Evolutionary conservation across 2,797 vertebrate species (phyloP), one percentile per base, ranked within the genome.

Genomic region (Tachyglossus aculeatus): DNA sequence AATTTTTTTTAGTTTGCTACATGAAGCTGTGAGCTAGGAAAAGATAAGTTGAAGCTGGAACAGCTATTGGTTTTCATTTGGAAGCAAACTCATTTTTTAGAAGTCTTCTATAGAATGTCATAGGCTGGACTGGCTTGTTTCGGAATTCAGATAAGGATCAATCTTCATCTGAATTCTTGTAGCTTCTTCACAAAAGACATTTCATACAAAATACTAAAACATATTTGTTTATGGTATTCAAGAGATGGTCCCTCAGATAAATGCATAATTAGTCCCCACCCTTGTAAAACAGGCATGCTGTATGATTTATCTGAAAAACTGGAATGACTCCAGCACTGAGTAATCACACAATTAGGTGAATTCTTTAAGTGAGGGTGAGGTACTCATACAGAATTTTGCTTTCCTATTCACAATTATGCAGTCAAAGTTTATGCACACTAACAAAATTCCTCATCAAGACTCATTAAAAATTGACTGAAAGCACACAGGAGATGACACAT

Each of bases 341-440:
- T 45, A 60, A 78, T 74, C 71, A 66, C 39, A 51, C 69, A 74
- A 78, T 69, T 60, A 76, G 52, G 53, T 53, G 41, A 10, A 59
- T 81, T 78, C 33, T 74, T 74, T 59, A 75, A 73, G 68, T 51
- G 53, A 69, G 34, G 29, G 68, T 68, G 39, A 41, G 41, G 48
- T 47, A 32, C 27, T 41, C 5, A 39, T 39, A 74, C 61, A 63
- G 57, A 78, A 84, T 63, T 78, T 43, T 34, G 54, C 58, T 78
- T 64, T 67, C 60, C 73, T 77, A 71, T 66, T 53, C 31, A 27
- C 50, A 40, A 69, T 57, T 67, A 71, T 71, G 57, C 60, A 76
- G 75, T 32, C 31, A 59, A 63, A 71, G 47, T 52, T 14, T 60
- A 64, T 63, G 67, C 56, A 77, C 25, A 47, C 34, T 52, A 76